Percentiles rank a stretch among this genome's conserved stretches.
Evolutionary conservation across 2,797 vertebrate species (phyloP).

Genomic region (Garrulus glandarius): DNA sequence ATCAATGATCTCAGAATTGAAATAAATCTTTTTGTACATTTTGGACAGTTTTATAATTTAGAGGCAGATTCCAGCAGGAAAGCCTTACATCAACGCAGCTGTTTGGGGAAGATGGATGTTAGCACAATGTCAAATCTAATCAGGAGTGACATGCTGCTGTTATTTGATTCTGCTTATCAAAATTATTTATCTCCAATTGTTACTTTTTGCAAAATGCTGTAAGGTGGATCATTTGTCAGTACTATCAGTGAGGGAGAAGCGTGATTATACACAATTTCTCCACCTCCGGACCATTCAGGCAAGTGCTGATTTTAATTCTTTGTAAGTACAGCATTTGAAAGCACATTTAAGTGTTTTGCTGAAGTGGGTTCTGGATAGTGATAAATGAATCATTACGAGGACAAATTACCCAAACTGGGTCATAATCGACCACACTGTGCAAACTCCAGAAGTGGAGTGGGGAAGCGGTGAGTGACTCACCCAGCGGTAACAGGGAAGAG

Average conservation of each 20-base stretch:
- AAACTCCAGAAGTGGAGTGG: background rate
- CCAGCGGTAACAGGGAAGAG: background rate
- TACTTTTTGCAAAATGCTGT: background rate
- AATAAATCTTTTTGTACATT: background rate
- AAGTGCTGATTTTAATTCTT: slow-evolving; percentile 5
- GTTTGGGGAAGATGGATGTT: background rate
- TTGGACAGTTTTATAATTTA: background rate
- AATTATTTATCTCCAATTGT: slow-evolving; percentile 1
- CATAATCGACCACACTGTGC: background rate
- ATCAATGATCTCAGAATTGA: background rate
- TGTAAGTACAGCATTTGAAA: background rate
- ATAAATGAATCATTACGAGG: slow-evolving; percentile 37
- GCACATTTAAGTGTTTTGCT: slow-evolving; percentile 2
- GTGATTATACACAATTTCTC: background rate
- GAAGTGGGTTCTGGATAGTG: slow-evolving; percentile 31
- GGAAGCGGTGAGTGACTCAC: background rate
- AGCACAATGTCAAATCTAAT: background rate
- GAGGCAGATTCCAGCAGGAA: background rate
- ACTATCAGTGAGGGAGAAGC: background rate
- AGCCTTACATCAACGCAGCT: background rate
- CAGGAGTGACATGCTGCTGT: background rate
- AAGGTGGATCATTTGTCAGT: background rate
- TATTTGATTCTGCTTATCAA: background rate
- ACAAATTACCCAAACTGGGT: slow-evolving; percentile 34
- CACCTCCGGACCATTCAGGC: background rate